These are phyloP conservation scores for Zenarchopterus dispar DNA, from an alignment of 2,797 vertebrate species.

Conservation along the genomic window DNA sequence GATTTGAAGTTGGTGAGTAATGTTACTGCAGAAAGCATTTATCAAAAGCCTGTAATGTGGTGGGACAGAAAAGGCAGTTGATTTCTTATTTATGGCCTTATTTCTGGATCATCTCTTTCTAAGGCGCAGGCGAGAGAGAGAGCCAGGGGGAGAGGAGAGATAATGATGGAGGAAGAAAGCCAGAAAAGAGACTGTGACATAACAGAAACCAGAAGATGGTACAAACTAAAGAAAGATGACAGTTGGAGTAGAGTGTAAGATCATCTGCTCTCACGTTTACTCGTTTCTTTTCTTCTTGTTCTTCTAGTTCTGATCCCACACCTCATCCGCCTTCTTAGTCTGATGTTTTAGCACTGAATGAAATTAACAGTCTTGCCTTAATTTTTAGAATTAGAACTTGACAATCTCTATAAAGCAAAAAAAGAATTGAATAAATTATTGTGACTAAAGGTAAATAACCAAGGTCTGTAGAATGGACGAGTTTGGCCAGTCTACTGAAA, in stretches of 20 bases:
- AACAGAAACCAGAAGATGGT: constrained; percentile 50
- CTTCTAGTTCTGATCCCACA: constrained; percentile 2
- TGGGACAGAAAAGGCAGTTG: constrained; percentile 81
- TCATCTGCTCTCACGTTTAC: constrained; percentile 23
- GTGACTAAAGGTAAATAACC: no score
- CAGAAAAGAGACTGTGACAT: constrained; percentile 58
- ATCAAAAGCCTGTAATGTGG: constrained; percentile 82
- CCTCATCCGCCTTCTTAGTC: constrained; percentile 1
- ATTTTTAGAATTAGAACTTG: constrained; percentile 1
- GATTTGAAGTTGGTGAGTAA: constrained; percentile 85
- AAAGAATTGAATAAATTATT: no score
- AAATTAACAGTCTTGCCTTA: constrained; percentile 10
- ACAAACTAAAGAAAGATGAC: constrained; percentile 44
- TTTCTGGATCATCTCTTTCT: constrained; percentile 73
- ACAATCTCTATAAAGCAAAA: neutral
- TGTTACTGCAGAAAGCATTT: constrained; percentile 82
- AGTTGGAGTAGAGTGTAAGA: constrained; percentile 48
- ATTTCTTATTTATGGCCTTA: constrained; percentile 88
- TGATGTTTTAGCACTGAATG: constrained; percentile 32
- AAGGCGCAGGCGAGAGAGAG: constrained; percentile 31
- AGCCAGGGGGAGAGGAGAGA: constrained; percentile 22
- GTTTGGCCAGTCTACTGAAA: no score
- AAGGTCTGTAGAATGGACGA: no score
- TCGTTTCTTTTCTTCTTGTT: constrained; percentile 16
- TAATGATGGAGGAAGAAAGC: constrained; percentile 59